Base-by-base conservation (phyloP, 2,888 invertebrate species). In the Baronia brevicornis region DNA sequence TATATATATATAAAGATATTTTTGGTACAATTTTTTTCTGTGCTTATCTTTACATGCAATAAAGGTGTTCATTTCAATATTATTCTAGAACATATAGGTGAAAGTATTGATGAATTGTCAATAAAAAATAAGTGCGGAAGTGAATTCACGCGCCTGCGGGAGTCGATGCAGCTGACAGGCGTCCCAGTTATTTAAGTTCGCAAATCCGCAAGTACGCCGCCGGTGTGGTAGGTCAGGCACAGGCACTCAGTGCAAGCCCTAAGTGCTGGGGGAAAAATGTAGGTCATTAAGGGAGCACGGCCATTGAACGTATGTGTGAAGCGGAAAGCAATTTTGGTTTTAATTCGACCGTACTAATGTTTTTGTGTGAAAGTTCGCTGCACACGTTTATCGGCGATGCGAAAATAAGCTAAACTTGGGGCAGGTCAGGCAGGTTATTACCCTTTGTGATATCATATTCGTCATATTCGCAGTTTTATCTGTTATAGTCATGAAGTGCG, bases 261-360 rank as follows among this genome's bases (percentile, higher is more conserved):
- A 77, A 75, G 68, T 68, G 61, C 64, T 61, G 70, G 73, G 79
- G 78, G 77, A 70, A 45, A 45, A 59, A 80, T 77, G 56, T 79
- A 78, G 78, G 80, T 80, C 80, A 74, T 70, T 47, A 60, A 69
- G 60, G 65, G 68, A 60, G 60, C 60, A 31, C 35, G 45, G 37
- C 44, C 43, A 51, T 47, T 54, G 61, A 60, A 58, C 57, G 52
- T 46, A 57, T 51, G 52, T 44, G 53, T 48, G 41, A 36, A 51
- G 56, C 64, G 64, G 58, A 57, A 66, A 64, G 50, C 55, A 53
- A 57, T 58, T 56, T 51, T 15, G 21, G 33, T 44, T 50, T 49
- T 51, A n/a, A 52, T 58, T 53, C 42, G 44, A 51, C 51, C 49
- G 50, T 53, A 50, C 48, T 44, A n/a, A 49, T 43, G 48, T 39